These are phyloP conservation scores for Mercenaria mercenaria DNA, from an alignment of 1,140 invertebrate species.

Conservation along the genomic window DNA sequence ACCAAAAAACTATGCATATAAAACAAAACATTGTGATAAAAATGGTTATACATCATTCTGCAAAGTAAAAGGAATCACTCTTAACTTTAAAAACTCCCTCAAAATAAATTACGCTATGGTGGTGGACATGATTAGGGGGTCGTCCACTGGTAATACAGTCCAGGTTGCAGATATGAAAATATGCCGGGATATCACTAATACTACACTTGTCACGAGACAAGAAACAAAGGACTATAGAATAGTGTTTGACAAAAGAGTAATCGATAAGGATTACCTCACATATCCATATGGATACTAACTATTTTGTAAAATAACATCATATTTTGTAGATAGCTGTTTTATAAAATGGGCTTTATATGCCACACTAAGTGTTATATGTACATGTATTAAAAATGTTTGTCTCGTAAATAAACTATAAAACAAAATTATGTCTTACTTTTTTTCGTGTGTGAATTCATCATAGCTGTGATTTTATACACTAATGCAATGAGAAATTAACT, in stretches of 20 bases:
- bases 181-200: not conserved
- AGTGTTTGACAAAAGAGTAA: constrained; percentile 35
- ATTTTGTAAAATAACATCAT: no score
- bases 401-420: no score
- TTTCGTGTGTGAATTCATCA: no score
- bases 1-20: constrained; percentile 58
- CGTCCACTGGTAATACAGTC: not conserved
- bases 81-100: constrained; percentile 18
- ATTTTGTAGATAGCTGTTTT: no score
- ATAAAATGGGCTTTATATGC: no score
- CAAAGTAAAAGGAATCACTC: constrained; percentile 43
- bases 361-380: no score
- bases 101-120: not conserved
- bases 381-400: no score
- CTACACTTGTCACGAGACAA: not conserved
- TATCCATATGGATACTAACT: not conserved
- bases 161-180: not conserved
- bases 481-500: no score
- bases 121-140: not conserved
- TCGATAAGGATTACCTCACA: not conserved
- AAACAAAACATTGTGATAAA: not conserved
- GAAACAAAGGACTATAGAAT: not conserved
- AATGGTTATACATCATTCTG: not conserved
- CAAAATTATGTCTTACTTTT: no score
- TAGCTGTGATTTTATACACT: no score